Evolutionary conservation across 2,113 vertebrate species (phyloP), one percentile per base, ranked within the genome.

Genomic region (Thamnophis sirtalis): DNA sequence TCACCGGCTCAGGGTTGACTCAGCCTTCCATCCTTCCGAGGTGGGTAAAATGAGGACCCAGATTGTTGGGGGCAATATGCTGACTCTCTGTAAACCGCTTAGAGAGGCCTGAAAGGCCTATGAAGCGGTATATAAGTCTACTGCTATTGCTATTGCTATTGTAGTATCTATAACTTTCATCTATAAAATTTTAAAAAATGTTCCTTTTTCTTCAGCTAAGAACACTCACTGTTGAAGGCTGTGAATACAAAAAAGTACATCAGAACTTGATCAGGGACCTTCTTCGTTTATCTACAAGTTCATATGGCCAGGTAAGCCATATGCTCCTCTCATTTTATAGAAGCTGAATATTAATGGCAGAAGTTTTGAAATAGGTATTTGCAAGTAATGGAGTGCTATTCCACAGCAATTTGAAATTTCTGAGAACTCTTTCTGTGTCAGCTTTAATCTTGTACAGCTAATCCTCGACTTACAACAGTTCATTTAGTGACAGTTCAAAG

Each of bases 171-270:
- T 54, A 49, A 58, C 5, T 2, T 63, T 22, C 0, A 0, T 43
- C 28, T 92, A 33, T 88, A 28, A 93, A 93, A 56, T 86, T 2
- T 54, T 1, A 22, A 33, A 28, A 54, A 38, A 51, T n/a, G 4
- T 91, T 58, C 48, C 93, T 94, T 93, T 92, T 58, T 95, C 0
- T 92, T 93, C 94, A 99, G 99, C 94, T 99, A 91, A 97, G 99
- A 94, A 99, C 98, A 89, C 97, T 99, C 93, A 99, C 98, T 0
- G 98, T 99, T 95, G 99, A 99, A 96, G 99, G 99, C 56, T 99
- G 98, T 92, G 98, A 98, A 95, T 99, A 99, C 95, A 99, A 98
- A 96, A 98, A 96, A 87, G 96, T 98, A 93, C 99, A 99, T 94
- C 98, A 98, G 93, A 98, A 98, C 91, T 97, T 99, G 96, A 98